Evolutionary conservation across 2,888 invertebrate species (phyloP).

Genomic region (Orthosia incerta): DNA sequence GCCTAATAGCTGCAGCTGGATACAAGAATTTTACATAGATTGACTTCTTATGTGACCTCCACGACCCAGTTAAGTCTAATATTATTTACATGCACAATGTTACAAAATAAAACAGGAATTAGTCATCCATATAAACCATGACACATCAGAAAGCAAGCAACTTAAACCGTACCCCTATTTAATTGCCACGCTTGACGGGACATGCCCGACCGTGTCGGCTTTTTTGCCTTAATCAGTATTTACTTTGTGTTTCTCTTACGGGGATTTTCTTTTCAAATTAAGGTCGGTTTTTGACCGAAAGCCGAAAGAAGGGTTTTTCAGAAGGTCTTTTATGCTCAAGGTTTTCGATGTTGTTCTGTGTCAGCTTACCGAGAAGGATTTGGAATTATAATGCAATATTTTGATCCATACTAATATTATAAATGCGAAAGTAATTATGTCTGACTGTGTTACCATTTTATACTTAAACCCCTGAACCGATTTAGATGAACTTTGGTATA

Average conservation of each 20-base stretch:
- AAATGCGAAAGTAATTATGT: too few species aligned
- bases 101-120: not conserved
- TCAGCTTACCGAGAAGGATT: too few species aligned
- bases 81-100: not conserved
- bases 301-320: not conserved
- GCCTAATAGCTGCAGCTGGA: too few species aligned
- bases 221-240: constrained; percentile 47
- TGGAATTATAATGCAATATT: too few species aligned
- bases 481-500: too few species aligned
- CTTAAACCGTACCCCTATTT: constrained; percentile 29
- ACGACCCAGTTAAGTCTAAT: too few species aligned
- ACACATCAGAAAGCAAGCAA: constrained; percentile 16
- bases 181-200: constrained; percentile 44
- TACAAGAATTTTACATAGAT: too few species aligned
- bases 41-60: too few species aligned
- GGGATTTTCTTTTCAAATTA: constrained; percentile 41
- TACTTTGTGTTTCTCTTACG: constrained; percentile 31
- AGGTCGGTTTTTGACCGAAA: constrained; percentile 3
- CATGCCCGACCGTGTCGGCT: constrained; percentile 18
- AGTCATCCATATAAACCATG: constrained; percentile 17
- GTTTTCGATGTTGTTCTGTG: not conserved
- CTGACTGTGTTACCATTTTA: too few species aligned
- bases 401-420: too few species aligned
- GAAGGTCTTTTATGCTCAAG: not conserved
- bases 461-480: too few species aligned